Base-by-base conservation (phyloP, 2,888 invertebrate genomes). In the Tubulanus polymorphus region DNA sequence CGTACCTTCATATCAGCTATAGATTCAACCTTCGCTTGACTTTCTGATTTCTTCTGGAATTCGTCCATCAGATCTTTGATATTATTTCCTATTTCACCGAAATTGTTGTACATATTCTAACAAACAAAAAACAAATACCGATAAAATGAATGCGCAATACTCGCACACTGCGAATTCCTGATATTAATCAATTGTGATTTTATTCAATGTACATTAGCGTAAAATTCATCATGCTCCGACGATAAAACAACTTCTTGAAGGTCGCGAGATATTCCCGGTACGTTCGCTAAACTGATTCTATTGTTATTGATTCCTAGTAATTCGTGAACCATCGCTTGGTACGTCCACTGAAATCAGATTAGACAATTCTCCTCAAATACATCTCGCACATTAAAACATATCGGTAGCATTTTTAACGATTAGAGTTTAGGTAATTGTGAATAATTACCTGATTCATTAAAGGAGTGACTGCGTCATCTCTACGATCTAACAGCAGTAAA, bases 271-370 rank as follows among this genome's bases (percentile, higher is more conserved):
- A 93, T 88, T 46, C 89, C 91, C 15, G 90, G 87, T 27, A 92
- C 85, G 63, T 87, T 85, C 0, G 91, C 88, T 60, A 99, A 84
- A 76, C 88, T 91, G 27, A 99, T 95, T 56, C 96, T 86, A 81
- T 95, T 94, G 79, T 94, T 95, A 71, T 87, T 87, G 63, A 99
- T 94, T 0, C 88, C 88, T 41, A 99, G 80, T 52, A 99, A 80
- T 80, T 99, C 97, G 80, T 99, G 99, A 10, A 99, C 94, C 99
- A 99, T 99, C 1, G 99, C 99, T 80, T 99, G 97, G 81, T 99
- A 99, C 0, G 97, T 99, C 99, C 99, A 99, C 84, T 94, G 85
- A 1, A 69, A 70, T 41, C 35, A 32, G 35, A 15, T 41, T 5
- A 41, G 41, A 41, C 6, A 41, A 32, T 10, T 10, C 35, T 32